Base-by-base conservation (phyloP, 92 coral and sea anemone genomes). In the Anthopleura xanthogrammica region DNA sequence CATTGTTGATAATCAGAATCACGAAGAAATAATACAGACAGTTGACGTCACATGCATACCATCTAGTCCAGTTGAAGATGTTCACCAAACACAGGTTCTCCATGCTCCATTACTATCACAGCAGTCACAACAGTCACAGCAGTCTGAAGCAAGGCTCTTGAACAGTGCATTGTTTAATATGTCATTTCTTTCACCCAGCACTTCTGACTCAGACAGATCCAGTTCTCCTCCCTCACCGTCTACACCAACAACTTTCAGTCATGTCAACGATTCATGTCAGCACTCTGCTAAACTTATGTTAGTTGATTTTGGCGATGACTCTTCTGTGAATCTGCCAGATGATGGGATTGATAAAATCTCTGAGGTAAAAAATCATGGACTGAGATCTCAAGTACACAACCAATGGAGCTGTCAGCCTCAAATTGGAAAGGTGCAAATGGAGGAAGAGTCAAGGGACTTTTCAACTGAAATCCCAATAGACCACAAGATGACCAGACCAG, bases 161-260 rank as follows among this genome's bases (percentile, higher is more conserved):
- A 92, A 90, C 19, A 91, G 90, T 70, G 98, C 95, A 0, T 80
- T 93, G 43, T 93, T 91, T 60, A 91, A 89, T 78, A 93, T 93
- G 98, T 93, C 98, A 6, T 89, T 73, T 62, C 76, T 89, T 86
- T 93, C 98, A 46, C 98, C 95, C 20, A 78, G 42, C 9, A 50
- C 88, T 24, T 43, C 48, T 16, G 82, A 68, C 8, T 83, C 74
- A 22, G 75, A 65, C 20, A 76, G 82, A 23, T 43, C 74, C 2
- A 50, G 42, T n/a, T 93, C 98, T 4, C 98, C 98, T 0, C 98
- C 98, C 1, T 17, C 42, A 19, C 94, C 98, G 0, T 87, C 82
- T n/a, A 87, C 98, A 0, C 98, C 92, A 57, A 77, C 75, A 8
- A 64, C 70, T 10, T 52, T 24, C 7, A 58, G 41, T 41, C 3